These are phyloP conservation scores for Clitarchus hookeri DNA, from an alignment of 2,888 invertebrate genomes.

Conservation along the genomic window DNA sequence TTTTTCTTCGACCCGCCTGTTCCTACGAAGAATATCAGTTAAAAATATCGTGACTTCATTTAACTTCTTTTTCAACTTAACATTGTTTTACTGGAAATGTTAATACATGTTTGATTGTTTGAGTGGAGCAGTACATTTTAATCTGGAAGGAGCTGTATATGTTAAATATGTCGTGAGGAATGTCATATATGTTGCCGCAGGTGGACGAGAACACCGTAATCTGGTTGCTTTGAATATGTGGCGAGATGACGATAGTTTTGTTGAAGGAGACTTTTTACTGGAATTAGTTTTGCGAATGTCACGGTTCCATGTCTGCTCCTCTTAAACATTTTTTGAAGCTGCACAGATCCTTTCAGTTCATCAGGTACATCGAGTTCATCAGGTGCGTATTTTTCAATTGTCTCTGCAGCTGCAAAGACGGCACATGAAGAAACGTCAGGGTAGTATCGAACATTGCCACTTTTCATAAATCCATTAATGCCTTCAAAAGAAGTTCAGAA, in stretches of 20 bases:
- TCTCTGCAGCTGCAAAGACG: background rate
- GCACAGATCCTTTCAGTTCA: background rate
- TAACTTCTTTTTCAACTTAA: background rate
- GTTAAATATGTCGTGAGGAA: background rate
- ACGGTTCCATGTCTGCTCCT: background rate
- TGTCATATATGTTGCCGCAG: background rate
- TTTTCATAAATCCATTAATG: constrained; percentile 5
- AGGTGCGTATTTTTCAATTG: background rate
- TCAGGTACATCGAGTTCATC: background rate
- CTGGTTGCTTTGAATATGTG: background rate
- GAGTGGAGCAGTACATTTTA: background rate
- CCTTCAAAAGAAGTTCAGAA: background rate
- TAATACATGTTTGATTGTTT: background rate
- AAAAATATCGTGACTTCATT: background rate
- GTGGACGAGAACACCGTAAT: background rate
- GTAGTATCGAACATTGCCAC: background rate
- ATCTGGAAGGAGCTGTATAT: background rate
- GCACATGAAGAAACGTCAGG: background rate
- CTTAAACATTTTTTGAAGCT: background rate
- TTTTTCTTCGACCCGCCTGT: background rate
- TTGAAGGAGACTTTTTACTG: background rate
- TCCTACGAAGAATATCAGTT: background rate
- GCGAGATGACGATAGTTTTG: background rate
- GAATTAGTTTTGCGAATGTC: background rate
- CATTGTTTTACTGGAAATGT: background rate